A percentile compares a stretch with the other conserved stretches of the same genome.
These are phyloP conservation scores for Idaea straminata DNA, from an alignment of 2,888 invertebrate genomes.

Conservation along the genomic window DNA sequence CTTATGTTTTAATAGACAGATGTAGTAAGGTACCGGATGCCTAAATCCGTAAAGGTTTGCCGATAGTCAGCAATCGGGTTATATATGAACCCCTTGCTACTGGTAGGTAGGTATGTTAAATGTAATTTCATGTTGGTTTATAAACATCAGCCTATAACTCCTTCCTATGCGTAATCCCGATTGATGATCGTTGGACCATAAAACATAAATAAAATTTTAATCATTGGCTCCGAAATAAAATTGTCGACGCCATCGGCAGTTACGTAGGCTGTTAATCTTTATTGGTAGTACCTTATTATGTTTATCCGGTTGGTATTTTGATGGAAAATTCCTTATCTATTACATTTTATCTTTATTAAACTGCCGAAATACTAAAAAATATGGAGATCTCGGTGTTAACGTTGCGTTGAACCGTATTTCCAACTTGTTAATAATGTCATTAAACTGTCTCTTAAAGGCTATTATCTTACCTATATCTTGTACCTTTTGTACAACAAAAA, in stretches of 20 bases:
- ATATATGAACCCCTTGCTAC: no score
- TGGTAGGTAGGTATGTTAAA: background rate
- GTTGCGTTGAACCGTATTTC: no score
- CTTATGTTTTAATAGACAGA: no score
- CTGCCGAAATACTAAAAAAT: background rate
- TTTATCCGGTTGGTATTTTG: slow-evolving; percentile 2
- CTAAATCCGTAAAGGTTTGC: no score
- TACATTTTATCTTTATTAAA: background rate
- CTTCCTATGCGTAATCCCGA: slow-evolving; percentile 45
- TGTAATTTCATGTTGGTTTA: slow-evolving; percentile 41
- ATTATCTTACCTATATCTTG: background rate
- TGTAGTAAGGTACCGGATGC: no score
- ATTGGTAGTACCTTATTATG: slow-evolving; percentile 4
- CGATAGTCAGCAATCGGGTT: no score
- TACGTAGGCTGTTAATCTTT: slow-evolving; percentile 16
- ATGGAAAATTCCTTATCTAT: background rate
- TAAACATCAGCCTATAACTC: slow-evolving; percentile 47
- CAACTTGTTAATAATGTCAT: background rate
- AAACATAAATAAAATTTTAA: slow-evolving; percentile 50
- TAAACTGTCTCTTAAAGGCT: background rate
- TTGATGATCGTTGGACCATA: slow-evolving; percentile 45
- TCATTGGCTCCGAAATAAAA: slow-evolving; percentile 40
- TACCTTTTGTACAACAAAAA: no score
- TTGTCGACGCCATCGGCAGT: slow-evolving; percentile 28
- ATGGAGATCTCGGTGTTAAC: background rate